These are phyloP conservation scores for Mormyrus proboscirostris DNA, from an alignment of 2,797 vertebrate genomes.

Conservation along the genomic window DNA sequence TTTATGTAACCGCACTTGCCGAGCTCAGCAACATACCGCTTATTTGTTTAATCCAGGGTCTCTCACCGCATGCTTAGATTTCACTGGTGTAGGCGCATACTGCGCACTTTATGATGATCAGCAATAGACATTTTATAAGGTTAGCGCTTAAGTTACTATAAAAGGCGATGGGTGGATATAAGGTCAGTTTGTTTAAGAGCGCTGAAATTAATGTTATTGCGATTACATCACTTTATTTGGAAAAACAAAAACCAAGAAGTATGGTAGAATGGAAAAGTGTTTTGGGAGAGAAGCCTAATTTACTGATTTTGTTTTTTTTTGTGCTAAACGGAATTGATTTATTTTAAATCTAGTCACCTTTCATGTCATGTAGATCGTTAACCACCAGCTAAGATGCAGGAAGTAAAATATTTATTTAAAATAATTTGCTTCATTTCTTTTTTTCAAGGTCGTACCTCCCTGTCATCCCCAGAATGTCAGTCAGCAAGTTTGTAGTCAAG, in stretches of 20 bases:
- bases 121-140: conserved; percentile 6
- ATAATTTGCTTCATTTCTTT: conserved; percentile 22
- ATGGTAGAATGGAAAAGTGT: background rate
- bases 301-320: background rate
- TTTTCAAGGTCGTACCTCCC: conserved; percentile 48
- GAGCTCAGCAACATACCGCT: background rate
- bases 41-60: background rate
- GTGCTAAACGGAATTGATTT: background rate
- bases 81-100: background rate
- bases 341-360: background rate
- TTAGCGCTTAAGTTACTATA: background rate
- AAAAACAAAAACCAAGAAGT: background rate
- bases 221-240: background rate
- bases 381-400: background rate
- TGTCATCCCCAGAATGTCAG: conserved; percentile 58
- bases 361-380: background rate
- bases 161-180: background rate
- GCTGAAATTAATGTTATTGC: background rate
- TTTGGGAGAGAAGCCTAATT: background rate
- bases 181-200: background rate
- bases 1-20: background rate
- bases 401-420: background rate
- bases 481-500: conserved; percentile 79
- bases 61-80: background rate
- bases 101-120: background rate